Evolutionary conservation across 2,113 vertebrate species (phyloP).

Genomic region (Fulica atra): DNA sequence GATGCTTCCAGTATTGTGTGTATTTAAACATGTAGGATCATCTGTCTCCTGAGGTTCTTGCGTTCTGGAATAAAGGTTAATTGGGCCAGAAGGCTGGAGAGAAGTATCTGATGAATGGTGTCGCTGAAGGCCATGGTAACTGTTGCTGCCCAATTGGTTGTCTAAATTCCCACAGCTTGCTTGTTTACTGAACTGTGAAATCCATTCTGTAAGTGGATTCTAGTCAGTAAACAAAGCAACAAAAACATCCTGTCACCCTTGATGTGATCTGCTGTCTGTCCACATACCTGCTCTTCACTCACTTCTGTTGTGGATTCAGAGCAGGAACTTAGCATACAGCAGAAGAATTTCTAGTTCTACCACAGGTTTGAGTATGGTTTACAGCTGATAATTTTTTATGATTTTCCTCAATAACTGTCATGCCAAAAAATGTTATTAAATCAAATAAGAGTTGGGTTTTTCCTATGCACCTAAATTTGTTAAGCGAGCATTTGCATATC

Average conservation of each 20-base stretch:
- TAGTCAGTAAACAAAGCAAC: slow-evolving; percentile 72
- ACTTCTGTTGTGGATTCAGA: not conserved
- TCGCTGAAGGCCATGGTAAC: not conserved
- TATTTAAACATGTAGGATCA: slow-evolving; percentile 15
- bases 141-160: slow-evolving; percentile 3
- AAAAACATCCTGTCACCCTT: not conserved
- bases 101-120: not conserved
- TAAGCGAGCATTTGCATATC: not conserved
- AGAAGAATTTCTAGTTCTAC: not conserved
- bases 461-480: not conserved
- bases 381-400: not conserved
- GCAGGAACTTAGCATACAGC: not conserved
- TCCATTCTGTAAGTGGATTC: slow-evolving; percentile 75
- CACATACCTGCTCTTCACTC: not conserved
- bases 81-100: slow-evolving; percentile 21
- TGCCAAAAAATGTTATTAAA: not conserved
- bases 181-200: slow-evolving; percentile 75
- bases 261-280: not conserved
- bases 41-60: slow-evolving; percentile 25
- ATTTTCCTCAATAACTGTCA: not conserved
- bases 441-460: not conserved
- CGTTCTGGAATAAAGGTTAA: slow-evolving; percentile 33
- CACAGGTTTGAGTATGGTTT: not conserved
- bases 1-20: not conserved
- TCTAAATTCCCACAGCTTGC: slow-evolving; percentile 37